Conservation (phyloP, 1,140 invertebrate species). For the Sipha flava region DNA sequence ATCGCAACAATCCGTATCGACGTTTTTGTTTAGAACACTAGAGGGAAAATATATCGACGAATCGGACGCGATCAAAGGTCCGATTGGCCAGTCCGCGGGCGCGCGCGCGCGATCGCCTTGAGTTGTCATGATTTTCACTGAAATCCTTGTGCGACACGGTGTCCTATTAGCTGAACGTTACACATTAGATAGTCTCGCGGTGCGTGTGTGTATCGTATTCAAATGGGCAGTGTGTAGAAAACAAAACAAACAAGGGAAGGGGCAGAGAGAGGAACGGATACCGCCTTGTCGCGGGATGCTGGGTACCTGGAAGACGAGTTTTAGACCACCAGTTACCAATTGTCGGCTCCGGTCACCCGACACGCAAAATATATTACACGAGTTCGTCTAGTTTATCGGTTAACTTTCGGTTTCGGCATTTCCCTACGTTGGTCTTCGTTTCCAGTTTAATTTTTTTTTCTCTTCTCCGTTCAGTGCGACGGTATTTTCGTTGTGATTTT, state of each 20-base stretch:
- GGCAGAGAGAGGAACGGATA: slow-evolving; percentile 9
- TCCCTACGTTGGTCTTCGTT: neutral
- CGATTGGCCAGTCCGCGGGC: neutral
- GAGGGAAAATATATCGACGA: neutral
- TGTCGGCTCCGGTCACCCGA: slow-evolving; percentile 32
- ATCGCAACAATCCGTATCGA: too few relatives aligned
- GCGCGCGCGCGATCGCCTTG: neutral
- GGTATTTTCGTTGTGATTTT: neutral
- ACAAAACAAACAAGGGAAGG: neutral
- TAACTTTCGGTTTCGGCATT: neutral
- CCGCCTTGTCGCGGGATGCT: slow-evolving; percentile 21
- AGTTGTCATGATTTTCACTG: neutral
- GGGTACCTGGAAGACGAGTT: slow-evolving; percentile 3
- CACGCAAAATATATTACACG: slow-evolving; percentile 14
- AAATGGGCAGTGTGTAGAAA: neutral
- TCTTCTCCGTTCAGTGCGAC: neutral
- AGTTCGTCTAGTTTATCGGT: slow-evolving; percentile 10
- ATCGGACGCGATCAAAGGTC: slow-evolving; percentile 14
- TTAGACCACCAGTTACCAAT: slow-evolving; percentile 22
- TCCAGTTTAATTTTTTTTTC: neutral
- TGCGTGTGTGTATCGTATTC: slow-evolving; percentile 14
- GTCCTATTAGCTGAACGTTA: neutral
- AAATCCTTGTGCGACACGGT: neutral
- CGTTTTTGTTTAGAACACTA: too few relatives aligned
- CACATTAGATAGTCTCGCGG: neutral